Evolutionary conservation across 2,888 invertebrate genomes (phyloP).

Genomic region (Mayetiola destructor): DNA sequence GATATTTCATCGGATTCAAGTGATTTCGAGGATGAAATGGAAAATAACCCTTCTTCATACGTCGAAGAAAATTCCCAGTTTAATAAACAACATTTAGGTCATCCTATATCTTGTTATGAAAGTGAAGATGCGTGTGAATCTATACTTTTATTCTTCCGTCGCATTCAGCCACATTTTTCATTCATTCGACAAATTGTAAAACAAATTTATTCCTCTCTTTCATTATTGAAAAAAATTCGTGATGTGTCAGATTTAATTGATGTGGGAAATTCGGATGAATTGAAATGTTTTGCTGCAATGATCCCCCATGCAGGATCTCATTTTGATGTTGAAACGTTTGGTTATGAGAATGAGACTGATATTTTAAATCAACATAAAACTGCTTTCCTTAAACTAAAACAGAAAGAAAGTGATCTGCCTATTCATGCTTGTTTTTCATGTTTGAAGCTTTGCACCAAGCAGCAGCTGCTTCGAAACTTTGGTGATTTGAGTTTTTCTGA

Average conservation of each 20-base stretch:
- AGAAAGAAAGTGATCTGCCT: background rate
- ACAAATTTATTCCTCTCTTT: background rate
- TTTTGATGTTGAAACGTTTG: background rate
- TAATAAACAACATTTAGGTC: too few relatives aligned
- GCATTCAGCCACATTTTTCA: background rate
- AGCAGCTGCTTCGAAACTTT: background rate
- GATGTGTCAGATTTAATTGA: too few relatives aligned
- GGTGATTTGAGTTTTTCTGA: background rate
- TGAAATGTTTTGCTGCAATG: too few relatives aligned
- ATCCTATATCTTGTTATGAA: background rate
- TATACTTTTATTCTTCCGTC: background rate
- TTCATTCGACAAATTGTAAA: background rate
- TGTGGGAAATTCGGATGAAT: too few relatives aligned
- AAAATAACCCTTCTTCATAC: too few relatives aligned
- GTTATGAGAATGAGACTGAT: background rate
- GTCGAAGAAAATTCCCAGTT: too few relatives aligned
- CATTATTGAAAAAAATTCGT: background rate
- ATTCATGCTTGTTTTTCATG: background rate
- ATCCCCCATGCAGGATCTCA: too few relatives aligned
- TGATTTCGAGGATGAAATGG: too few relatives aligned
- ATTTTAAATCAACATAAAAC: background rate
- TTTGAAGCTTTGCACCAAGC: background rate
- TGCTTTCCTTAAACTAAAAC: background rate
- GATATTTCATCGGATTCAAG: too few relatives aligned
- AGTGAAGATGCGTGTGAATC: background rate